Base-by-base conservation (phyloP, 1,140 invertebrate species). In the Phenacoccus solenopsis region DNA sequence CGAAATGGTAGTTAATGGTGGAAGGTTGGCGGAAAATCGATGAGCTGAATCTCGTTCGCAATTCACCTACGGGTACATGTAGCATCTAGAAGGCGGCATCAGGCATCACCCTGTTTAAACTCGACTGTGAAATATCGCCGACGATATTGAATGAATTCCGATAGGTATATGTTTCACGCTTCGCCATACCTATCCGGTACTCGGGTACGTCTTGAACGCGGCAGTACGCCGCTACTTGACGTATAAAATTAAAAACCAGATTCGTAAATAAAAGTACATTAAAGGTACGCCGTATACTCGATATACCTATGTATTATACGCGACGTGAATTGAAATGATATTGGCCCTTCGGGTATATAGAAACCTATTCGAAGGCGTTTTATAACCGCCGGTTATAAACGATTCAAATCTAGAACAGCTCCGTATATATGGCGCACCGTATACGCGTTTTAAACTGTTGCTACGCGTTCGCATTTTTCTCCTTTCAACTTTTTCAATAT, bases 291-390 rank as follows among this genome's bases (percentile, higher is more conserved):
- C 12, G 20, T 49, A 49, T 49, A 49, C 20, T 16, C 38, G 38
- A 49, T 49, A 49, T 49, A 49, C 38, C 38, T 49, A 49, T 49
- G 38, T 49, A 49, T 49, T 49, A 49, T 49, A 49, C 38, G 38
- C 38, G 38, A 49, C 20, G 38, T 49, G 38, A 49, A 49, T 49
- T 49, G 38, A 49, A 49, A 49, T 49, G 38, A 49, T 49, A 49
- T 49, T n/a, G 38, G 38, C 38, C 38, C 38, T 49, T 49, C 13
- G 38, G 38, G 38, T 49, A 49, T n/a, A n/a, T 49, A 49, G 4
- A n/a, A 49, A 49, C 13, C 38, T 49, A 5, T 49, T 16, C 20
- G 20, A 49, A 49, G 38, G 38, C 38, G 38, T 49, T 49, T 49
- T 49, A 49, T 49, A 49, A 49, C 38, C 38, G 38, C 38, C 20